Conservation (phyloP, 2,888 invertebrate species). For the Cerceris ruficornis region DNA sequence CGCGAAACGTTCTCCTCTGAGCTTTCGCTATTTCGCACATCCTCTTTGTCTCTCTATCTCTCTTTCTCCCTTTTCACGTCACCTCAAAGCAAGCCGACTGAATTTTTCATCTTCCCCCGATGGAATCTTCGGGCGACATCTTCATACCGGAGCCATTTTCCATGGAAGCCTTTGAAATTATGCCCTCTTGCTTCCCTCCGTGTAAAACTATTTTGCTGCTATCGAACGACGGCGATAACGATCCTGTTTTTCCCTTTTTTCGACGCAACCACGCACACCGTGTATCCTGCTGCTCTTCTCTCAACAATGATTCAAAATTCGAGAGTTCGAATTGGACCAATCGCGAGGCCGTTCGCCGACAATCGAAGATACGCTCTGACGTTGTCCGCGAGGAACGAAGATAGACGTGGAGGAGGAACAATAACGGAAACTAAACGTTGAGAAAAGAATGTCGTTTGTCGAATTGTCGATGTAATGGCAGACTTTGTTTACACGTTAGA, state of each 20-base stretch:
- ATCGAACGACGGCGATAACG: too few relatives aligned
- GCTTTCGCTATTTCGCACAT: conserved; percentile 76
- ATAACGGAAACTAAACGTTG: background rate
- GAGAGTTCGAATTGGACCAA: conserved; percentile 37
- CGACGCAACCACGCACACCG: background rate
- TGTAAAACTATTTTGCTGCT: background rate
- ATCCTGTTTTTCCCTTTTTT: background rate
- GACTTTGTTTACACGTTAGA: background rate
- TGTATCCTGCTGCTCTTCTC: background rate
- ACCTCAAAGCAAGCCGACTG: conserved; percentile 1
- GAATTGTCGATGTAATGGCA: background rate
- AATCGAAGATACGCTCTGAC: too few relatives aligned
- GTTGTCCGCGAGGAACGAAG: too few relatives aligned
- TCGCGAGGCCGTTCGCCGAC: background rate
- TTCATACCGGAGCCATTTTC: background rate
- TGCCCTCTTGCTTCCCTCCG: background rate
- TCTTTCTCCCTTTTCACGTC: background rate
- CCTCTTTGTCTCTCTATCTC: background rate
- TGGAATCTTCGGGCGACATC: background rate
- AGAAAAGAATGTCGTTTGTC: background rate
- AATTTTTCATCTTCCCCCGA: background rate
- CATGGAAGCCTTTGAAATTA: conserved; percentile 17
- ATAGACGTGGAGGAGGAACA: too few relatives aligned
- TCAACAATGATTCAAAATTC: background rate
- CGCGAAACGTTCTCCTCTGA: conserved; percentile 74